phyloP scores from a whole-genome alignment of 2,113 vertebrate species.

The Crotalus tigris region DNA sequence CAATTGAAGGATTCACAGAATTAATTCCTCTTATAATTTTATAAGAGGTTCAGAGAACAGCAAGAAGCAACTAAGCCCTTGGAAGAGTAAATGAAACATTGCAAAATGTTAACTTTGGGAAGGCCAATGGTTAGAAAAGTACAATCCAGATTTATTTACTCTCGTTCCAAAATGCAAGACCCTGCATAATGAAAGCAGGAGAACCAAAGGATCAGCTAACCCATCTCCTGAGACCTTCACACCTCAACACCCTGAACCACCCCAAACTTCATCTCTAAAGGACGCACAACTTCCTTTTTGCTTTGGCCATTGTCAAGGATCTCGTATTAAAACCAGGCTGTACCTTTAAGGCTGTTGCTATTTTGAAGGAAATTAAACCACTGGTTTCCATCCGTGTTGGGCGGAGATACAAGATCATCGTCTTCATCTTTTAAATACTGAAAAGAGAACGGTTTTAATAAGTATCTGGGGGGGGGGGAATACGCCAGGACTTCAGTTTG shows the following conservation, averaged over 20 bases:
- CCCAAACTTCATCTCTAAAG: neutral
- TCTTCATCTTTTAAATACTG: conserved; percentile 99
- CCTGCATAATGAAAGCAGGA: neutral
- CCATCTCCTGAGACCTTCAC: neutral
- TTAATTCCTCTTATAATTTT: neutral
- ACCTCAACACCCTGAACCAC: neutral
- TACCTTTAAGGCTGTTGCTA: conserved; percentile 89
- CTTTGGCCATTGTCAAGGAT: neutral
- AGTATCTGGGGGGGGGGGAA: neutral
- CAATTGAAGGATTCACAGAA: neutral
- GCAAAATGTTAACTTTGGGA: neutral
- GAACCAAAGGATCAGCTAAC: neutral
- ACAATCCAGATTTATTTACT: neutral
- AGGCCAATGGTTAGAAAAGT: neutral
- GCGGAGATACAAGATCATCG: conserved; percentile 92
- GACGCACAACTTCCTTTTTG: neutral
- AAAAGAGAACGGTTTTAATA: conserved; percentile 15
- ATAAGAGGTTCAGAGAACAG: neutral
- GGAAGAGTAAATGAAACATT: neutral
- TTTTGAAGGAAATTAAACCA: conserved; percentile 92
- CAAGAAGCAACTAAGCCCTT: neutral
- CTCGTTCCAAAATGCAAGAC: neutral
- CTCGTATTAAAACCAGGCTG: accelerated
- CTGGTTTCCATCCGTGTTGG: conserved; percentile 92
- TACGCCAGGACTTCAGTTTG: neutral